Percentiles rank a stretch among this genome's conserved stretches.
Evolutionary conservation across 2,797 vertebrate species (phyloP).

Genomic region (Mus minutoides): DNA sequence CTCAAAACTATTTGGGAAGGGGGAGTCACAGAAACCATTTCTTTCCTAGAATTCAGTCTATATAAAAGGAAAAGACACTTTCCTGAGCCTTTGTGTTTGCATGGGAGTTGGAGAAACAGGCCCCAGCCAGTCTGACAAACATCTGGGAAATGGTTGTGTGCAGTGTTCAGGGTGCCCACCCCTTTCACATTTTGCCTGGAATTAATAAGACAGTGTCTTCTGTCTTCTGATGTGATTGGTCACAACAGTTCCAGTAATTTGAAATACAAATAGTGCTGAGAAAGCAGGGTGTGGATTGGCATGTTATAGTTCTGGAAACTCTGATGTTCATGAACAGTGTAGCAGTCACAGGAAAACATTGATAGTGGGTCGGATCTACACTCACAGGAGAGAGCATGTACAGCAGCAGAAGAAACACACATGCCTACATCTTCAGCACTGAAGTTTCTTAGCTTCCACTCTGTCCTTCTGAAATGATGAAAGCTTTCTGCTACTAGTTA

Average conservation of each 20-base stretch:
- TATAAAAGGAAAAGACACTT: constrained; percentile 32
- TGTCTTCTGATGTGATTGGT: constrained; percentile 72
- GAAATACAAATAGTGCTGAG: constrained; percentile 73
- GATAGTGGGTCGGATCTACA: constrained; percentile 56
- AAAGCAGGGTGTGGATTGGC: constrained; percentile 67
- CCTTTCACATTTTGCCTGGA: constrained; percentile 69
- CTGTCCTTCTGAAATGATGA: neutral
- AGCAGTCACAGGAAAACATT: constrained; percentile 66
- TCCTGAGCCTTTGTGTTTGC: constrained; percentile 41
- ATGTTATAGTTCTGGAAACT: constrained; percentile 77
- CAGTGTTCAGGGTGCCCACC: neutral
- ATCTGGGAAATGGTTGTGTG: constrained; percentile 57
- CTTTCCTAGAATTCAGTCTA: constrained; percentile 62
- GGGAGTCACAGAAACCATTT: constrained; percentile 37
- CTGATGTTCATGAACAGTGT: constrained; percentile 65
- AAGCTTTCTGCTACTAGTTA: neutral
- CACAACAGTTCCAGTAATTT: constrained; percentile 78
- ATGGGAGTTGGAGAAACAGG: constrained; percentile 50
- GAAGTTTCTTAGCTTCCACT: neutral
- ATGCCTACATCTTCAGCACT: neutral
- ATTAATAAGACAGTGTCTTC: constrained; percentile 64
- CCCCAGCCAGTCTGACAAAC: constrained; percentile 59
- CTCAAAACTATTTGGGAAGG: constrained; percentile 23
- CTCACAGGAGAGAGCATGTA: constrained; percentile 48
- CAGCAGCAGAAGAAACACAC: constrained; percentile 1